Evolutionary conservation across 2,113 vertebrate species (phyloP).

Genomic region (Poeciliopsis prolifica): DNA sequence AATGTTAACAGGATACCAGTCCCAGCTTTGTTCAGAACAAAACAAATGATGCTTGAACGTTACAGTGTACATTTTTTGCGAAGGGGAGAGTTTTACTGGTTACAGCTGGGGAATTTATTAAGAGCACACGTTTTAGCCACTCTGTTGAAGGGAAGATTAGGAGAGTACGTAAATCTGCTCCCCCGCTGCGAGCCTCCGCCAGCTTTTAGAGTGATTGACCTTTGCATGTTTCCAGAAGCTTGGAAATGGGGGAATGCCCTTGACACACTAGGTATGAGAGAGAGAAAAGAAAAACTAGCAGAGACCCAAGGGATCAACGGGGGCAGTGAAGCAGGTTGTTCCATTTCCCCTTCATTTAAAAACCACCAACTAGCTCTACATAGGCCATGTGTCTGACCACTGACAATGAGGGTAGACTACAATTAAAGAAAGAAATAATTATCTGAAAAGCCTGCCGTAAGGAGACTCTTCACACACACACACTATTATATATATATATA

Average conservation of each 20-base stretch:
- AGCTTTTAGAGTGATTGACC: constrained; percentile 70
- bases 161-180: constrained; percentile 60
- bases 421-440: constrained; percentile 80
- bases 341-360: constrained; percentile 75
- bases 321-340: constrained; percentile 76
- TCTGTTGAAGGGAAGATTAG: constrained; percentile 47
- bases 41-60: constrained; percentile 56
- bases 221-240: constrained; percentile 66
- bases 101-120: constrained; percentile 56
- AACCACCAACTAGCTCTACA: constrained; percentile 53
- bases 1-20: constrained; percentile 70
- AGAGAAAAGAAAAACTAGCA: constrained; percentile 54
- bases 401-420: constrained; percentile 66
- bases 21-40: constrained; percentile 52
- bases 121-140: constrained; percentile 49
- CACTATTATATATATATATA: background rate
- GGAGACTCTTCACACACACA: constrained; percentile 58
- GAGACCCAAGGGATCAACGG: constrained; percentile 72
- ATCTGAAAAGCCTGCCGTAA: constrained; percentile 70
- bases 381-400: constrained; percentile 43
- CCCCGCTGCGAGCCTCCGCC: constrained; percentile 49
- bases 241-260: constrained; percentile 73
- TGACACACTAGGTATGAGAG: constrained; percentile 69
- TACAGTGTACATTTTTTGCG: constrained; percentile 32
- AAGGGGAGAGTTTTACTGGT: constrained; percentile 34